These are phyloP conservation scores for Hylaeus anthracinus DNA, from an alignment of 1,140 invertebrate genomes.

Conservation along the genomic window DNA sequence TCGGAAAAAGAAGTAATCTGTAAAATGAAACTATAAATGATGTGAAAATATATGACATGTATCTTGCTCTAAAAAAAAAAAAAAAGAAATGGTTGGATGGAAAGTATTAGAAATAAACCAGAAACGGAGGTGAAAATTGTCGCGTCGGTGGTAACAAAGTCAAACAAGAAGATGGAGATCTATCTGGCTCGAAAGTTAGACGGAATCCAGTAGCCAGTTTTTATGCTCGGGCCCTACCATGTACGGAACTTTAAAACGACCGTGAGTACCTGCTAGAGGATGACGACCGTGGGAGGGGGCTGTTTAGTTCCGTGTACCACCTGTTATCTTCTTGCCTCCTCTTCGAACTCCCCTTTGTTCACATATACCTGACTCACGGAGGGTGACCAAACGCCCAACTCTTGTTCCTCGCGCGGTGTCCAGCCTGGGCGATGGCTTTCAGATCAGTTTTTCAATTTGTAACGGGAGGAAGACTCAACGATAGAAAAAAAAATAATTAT, in stretches of 20 bases:
- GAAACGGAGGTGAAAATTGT: constrained; percentile 40
- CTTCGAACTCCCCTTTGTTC: constrained; percentile 51
- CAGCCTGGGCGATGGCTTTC: constrained; percentile 17
- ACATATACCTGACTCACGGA: constrained; percentile 34
- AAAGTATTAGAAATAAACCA: neutral
- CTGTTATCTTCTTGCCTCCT: constrained; percentile 73
- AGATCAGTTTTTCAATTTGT: neutral
- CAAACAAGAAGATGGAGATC: neutral
- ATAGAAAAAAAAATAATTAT: neutral
- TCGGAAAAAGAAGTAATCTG: too few relatives aligned
- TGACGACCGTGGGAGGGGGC: constrained; percentile 58
- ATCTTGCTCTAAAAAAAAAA: too few relatives aligned
- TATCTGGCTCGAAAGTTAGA: constrained; percentile 54
- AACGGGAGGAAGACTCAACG: neutral
- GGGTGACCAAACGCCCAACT: constrained; percentile 54
- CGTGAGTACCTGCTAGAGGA: constrained; percentile 13
- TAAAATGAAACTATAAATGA: too few relatives aligned
- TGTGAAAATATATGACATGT: too few relatives aligned
- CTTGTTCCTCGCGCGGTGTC: constrained; percentile 33
- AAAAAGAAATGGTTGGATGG: too few relatives aligned
- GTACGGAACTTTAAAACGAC: constrained; percentile 28
- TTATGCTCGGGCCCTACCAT: constrained; percentile 61
- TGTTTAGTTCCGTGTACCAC: constrained; percentile 78
- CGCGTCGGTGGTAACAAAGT: constrained; percentile 19
- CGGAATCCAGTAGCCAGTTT: constrained; percentile 75